Percentiles rank a stretch among this genome's conserved stretches.
Conservation (phyloP, 2,888 invertebrate genomes). For the Therioaphis trifolii region DNA sequence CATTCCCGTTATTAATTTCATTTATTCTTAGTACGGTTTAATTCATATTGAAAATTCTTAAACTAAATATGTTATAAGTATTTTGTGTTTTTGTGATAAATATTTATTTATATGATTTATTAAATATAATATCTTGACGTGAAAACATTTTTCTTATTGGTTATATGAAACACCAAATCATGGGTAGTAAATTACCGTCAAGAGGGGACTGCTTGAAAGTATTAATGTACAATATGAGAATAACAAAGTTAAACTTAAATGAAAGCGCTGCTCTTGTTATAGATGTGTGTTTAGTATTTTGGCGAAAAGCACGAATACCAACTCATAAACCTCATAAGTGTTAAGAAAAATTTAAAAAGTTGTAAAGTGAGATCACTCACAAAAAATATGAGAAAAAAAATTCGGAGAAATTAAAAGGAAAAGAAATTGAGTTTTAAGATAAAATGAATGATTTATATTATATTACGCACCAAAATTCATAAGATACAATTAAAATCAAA, state of each 20-base stretch:
- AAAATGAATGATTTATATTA: slow-evolving; percentile 8
- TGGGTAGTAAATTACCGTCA: no score
- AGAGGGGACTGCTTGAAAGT: neutral
- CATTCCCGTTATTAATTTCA: no score
- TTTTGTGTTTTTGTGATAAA: no score
- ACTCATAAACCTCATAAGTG: neutral
- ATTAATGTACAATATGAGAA: slow-evolving; percentile 6
- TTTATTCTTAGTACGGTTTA: no score
- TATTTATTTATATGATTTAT: no score
- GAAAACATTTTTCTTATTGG: no score
- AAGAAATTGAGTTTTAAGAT: neutral
- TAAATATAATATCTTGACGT: no score
- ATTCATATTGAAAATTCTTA: no score
- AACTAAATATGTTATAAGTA: no score
- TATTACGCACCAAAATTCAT: neutral
- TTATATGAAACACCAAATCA: no score
- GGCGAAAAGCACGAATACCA: neutral
- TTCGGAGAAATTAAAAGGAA: neutral
- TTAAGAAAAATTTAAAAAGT: neutral
- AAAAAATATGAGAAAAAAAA: neutral
- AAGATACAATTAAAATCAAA: neutral
- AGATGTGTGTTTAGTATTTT: neutral
- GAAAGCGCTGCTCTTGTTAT: neutral
- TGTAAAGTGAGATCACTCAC: neutral
- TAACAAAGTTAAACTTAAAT: slow-evolving; percentile 7